phyloP scores from a whole-genome alignment of 2,888 invertebrate species.

The Apamea sordens region DNA sequence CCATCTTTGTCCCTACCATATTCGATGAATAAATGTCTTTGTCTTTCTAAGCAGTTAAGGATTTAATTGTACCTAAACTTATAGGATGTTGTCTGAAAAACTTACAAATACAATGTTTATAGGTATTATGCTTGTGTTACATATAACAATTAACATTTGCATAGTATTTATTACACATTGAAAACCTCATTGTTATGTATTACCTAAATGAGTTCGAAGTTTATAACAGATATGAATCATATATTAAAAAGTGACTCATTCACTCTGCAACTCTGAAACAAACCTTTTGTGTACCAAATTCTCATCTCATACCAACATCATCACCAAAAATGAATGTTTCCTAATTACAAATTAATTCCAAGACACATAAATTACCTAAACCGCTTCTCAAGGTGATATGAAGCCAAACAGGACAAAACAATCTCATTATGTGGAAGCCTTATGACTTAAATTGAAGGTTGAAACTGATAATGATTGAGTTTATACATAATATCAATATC shows the following conservation, averaged over 20 bases:
- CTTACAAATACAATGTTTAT: not conserved
- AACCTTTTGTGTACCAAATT: not conserved
- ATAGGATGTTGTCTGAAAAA: not conserved
- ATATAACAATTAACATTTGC: not conserved
- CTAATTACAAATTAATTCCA: conserved; percentile 28
- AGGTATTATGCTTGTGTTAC: not conserved
- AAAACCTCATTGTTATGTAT: conserved; percentile 24
- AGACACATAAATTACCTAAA: conserved; percentile 49
- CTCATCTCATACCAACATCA: not conserved
- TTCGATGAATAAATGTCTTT: no score
- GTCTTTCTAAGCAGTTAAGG: not conserved
- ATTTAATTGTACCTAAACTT: not conserved
- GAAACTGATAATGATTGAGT: conserved; percentile 41
- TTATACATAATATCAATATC: conserved; percentile 41
- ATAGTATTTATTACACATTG: conserved; percentile 2
- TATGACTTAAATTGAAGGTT: conserved; percentile 56
- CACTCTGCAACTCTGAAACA: not conserved
- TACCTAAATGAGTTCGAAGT: conserved; percentile 9
- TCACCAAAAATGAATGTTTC: not conserved
- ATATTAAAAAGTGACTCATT: conserved; percentile 21
- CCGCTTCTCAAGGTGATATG: conserved; percentile 51
- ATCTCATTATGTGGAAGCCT: conserved; percentile 66
- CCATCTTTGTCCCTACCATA: no score
- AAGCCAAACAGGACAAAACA: conserved; percentile 66
- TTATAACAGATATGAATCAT: conserved; percentile 28